Conservation (phyloP, 64 coral and sea anemone species). For the Montipora foliosa region DNA sequence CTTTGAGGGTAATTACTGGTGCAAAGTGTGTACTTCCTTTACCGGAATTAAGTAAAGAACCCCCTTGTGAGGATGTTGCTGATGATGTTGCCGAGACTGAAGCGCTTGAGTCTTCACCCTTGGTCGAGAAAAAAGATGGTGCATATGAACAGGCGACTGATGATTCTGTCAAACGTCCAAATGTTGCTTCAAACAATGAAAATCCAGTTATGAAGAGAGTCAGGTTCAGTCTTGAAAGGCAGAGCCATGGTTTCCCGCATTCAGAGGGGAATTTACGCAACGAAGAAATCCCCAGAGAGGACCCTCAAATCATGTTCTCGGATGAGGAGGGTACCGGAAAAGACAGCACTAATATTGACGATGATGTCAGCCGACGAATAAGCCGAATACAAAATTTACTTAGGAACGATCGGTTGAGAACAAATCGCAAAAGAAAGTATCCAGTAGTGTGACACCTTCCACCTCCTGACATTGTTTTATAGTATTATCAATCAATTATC, state of each 20-base stretch:
- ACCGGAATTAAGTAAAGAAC: not conserved
- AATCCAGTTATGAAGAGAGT: not conserved
- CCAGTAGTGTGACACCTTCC: not conserved
- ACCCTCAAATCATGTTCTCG: slow-evolving; percentile 18
- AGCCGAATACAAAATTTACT: slow-evolving; percentile 43
- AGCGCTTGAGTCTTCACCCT: too few species aligned
- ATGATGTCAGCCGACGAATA: slow-evolving; percentile 50
- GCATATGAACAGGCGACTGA: not conserved
- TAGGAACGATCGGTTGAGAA: slow-evolving; percentile 34
- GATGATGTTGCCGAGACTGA: too few species aligned
- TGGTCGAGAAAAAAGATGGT: not conserved
- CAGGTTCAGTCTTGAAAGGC: slow-evolving; percentile 1
- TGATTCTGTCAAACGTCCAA: not conserved
- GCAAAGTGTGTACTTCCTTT: not conserved
- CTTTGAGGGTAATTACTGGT: not conserved
- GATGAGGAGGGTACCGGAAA: slow-evolving; percentile 19
- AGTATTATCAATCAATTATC: too few species aligned
- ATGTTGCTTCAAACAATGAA: not conserved
- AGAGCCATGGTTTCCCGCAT: not conserved
- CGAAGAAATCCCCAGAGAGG: not conserved
- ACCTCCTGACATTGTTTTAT: too few species aligned
- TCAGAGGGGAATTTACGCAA: not conserved
- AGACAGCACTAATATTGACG: not conserved
- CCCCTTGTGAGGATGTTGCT: too few species aligned
- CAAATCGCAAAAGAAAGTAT: slow-evolving; percentile 41